Conservation (phyloP, 2,888 invertebrate species). For the Byasa hedistus region DNA sequence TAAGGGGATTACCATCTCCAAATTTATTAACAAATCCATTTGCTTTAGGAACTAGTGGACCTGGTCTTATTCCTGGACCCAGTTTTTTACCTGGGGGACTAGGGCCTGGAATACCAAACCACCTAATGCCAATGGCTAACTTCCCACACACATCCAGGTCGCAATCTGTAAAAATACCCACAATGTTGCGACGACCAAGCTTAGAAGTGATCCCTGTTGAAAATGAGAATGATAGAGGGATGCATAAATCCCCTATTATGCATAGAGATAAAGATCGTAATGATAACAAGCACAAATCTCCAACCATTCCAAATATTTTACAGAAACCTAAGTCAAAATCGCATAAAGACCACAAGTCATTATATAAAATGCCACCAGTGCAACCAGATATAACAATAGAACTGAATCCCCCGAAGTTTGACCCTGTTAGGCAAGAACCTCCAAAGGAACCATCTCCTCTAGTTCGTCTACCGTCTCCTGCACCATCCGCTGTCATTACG, state of each 20-base stretch:
- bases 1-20: constrained; percentile 63
- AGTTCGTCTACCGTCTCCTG: constrained; percentile 43
- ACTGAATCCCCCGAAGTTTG: constrained; percentile 71
- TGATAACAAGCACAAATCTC: constrained; percentile 72
- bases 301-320: constrained; percentile 73
- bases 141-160: constrained; percentile 81
- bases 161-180: constrained; percentile 78
- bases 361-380: constrained; percentile 74
- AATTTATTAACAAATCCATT: constrained; percentile 76
- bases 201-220: constrained; percentile 77
- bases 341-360: constrained; percentile 70
- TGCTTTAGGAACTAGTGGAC: constrained; percentile 76
- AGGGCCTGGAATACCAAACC: constrained; percentile 69
- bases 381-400: constrained; percentile 82
- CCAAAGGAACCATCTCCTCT: constrained; percentile 39
- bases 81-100: constrained; percentile 61
- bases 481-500: constrained; percentile 33
- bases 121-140: constrained; percentile 73
- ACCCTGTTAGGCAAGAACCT: constrained; percentile 53
- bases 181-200: constrained; percentile 80
- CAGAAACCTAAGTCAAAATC: constrained; percentile 70
- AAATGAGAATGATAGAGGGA: constrained; percentile 69
- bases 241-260: constrained; percentile 57
- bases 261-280: constrained; percentile 65
- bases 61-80: constrained; percentile 82